Conservation (phyloP, 53 echinoderm and acorn worm genomes). For the Arbacia lixula region DNA sequence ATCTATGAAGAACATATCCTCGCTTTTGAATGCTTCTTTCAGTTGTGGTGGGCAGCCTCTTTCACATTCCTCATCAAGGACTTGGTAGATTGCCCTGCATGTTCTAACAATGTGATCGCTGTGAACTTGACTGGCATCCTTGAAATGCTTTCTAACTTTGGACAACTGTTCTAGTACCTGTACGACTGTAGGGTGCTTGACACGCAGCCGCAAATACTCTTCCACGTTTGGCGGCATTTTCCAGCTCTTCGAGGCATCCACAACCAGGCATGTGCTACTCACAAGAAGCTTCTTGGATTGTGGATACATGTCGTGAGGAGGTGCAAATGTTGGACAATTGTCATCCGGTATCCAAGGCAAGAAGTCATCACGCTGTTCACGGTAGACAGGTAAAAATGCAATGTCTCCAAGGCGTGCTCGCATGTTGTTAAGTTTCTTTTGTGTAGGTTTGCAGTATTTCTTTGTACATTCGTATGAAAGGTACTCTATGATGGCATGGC, state of each 20-base stretch:
- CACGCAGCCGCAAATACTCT: constrained; percentile 29
- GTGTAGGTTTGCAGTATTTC: not conserved
- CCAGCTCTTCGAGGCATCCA: constrained; percentile 14
- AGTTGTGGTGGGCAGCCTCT: not conserved
- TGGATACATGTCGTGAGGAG: constrained; percentile 25
- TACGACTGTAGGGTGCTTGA: constrained; percentile 13
- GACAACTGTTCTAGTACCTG: constrained; percentile 46
- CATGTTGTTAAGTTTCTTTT: no score
- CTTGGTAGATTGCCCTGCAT: not conserved
- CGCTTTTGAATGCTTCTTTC: not conserved
- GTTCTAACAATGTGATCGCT: not conserved
- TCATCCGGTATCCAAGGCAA: constrained; percentile 14
- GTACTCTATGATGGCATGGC: not conserved
- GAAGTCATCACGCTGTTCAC: not conserved
- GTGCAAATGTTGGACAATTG: not conserved
- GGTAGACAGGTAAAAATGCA: constrained; percentile 10
- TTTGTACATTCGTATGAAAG: not conserved
- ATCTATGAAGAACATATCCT: constrained; percentile 36
- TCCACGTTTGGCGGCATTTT: not conserved
- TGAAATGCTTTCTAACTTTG: not conserved
- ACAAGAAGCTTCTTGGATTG: constrained; percentile 24
- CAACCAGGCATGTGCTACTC: constrained; percentile 4
- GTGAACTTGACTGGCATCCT: not conserved
- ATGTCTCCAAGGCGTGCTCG: not conserved
- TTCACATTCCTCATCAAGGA: not conserved